phyloP scores from a whole-genome alignment of 2,888 invertebrate genomes.

The Epistrophe grossulariae region DNA sequence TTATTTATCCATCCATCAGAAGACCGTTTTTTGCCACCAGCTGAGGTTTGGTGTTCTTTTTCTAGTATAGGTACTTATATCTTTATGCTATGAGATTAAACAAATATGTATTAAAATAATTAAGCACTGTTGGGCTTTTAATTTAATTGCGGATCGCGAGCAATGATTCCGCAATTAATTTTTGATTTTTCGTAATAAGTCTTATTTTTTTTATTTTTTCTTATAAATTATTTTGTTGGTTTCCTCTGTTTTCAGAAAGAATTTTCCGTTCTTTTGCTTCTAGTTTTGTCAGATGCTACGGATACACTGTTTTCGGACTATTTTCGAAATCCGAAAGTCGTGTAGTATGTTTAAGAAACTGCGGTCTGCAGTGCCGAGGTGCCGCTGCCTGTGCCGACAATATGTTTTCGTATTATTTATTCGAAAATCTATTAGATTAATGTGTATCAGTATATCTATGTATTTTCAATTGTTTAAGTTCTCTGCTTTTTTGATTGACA shows the following conservation, averaged over 20 bases:
- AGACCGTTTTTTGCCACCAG: slow-evolving; percentile 33
- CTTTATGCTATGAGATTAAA: neutral
- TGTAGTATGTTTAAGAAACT: neutral
- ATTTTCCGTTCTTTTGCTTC: neutral
- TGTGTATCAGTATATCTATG: neutral
- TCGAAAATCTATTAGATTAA: neutral
- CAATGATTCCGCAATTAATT: slow-evolving; percentile 59
- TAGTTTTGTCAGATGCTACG: slow-evolving; percentile 14
- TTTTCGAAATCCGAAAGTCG: slow-evolving; percentile 52
- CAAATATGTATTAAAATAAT: slow-evolving; percentile 12
- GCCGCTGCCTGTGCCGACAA: neutral
- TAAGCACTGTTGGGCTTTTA: slow-evolving; percentile 36
- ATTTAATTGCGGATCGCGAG: slow-evolving; percentile 43
- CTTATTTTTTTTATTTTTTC: neutral
- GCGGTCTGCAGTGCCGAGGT: neutral
- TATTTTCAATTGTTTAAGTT: neutral
- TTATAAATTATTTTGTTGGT: slow-evolving; percentile 26
- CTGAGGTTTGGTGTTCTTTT: slow-evolving; percentile 33
- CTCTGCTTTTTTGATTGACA: neutral
- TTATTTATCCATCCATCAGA: slow-evolving; percentile 66
- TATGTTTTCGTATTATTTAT: neutral
- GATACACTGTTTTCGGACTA: slow-evolving; percentile 35
- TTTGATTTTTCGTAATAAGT: slow-evolving; percentile 19
- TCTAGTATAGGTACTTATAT: neutral
- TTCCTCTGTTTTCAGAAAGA: neutral